phyloP scores from a whole-genome alignment of 30 jellyfish, hydroid and myxozoan genomes.

The Nemopilema nomurai region DNA sequence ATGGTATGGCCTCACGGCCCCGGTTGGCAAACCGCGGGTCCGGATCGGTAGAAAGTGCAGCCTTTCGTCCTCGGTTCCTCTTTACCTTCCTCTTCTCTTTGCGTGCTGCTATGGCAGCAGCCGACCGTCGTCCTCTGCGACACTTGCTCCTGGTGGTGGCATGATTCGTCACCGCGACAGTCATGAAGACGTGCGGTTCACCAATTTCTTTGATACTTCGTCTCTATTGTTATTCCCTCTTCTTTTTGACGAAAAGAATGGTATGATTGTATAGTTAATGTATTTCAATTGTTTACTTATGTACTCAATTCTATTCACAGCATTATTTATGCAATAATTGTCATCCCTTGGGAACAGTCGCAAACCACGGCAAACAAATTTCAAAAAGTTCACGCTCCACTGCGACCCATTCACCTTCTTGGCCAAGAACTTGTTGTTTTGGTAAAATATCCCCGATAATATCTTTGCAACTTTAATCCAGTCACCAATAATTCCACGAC shows the following conservation, averaged over 20 bases:
- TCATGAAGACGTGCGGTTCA: background rate
- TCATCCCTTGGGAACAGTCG: constrained; percentile 30
- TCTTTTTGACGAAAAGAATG: constrained; percentile 18
- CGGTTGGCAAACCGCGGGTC: too few species aligned
- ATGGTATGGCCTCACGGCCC: too few species aligned
- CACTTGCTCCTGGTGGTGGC: too few species aligned
- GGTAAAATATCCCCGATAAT: constrained; percentile 30
- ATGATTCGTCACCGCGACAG: too few species aligned
- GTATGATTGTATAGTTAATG: background rate
- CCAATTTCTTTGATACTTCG: background rate
- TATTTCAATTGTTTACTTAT: background rate
- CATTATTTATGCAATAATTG: constrained; percentile 9
- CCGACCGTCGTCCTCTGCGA: too few species aligned
- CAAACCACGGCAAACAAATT: constrained; percentile 16
- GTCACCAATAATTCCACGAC: background rate
- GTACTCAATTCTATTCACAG: constrained; percentile 29
- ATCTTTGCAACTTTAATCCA: constrained; percentile 6
- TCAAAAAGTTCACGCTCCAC: constrained; percentile 34
- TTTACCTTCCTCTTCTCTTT: too few species aligned
- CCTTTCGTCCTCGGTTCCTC: too few species aligned
- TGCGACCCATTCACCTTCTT: constrained; percentile 16
- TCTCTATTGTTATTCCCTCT: constrained; percentile 3
- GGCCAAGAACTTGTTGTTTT: constrained; percentile 22
- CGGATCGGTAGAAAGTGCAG: too few species aligned
- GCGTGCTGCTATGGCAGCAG: too few species aligned